Conservation (phyloP, 2,888 invertebrate species). For the Trissolcus japonicus region DNA sequence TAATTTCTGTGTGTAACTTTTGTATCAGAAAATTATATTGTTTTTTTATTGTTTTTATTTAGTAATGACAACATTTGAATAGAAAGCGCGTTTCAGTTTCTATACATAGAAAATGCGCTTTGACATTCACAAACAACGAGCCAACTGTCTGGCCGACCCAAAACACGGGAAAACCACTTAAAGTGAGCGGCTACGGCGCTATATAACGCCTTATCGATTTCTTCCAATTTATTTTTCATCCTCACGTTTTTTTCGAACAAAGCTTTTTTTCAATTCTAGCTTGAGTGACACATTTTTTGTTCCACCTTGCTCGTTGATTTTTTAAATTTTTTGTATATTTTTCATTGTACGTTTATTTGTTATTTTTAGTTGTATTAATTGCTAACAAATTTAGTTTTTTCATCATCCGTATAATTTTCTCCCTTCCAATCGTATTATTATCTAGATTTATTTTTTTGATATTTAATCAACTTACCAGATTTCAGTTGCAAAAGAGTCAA, state of each 20-base stretch:
- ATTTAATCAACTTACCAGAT: slow-evolving; percentile 53
- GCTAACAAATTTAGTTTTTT: slow-evolving; percentile 53
- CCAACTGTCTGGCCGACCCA: slow-evolving; percentile 34
- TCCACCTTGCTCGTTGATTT: background rate
- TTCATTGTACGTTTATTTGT: background rate
- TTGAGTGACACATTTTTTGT: background rate
- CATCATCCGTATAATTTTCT: slow-evolving; percentile 18
- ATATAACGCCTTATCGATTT: slow-evolving; percentile 40
- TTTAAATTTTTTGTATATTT: background rate
- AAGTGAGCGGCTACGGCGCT: slow-evolving; percentile 24
- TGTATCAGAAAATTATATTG: too few species aligned
- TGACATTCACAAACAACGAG: slow-evolving; percentile 6
- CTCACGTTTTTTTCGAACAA: slow-evolving; percentile 3
- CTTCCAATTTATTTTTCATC: slow-evolving; percentile 14
- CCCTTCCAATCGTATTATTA: slow-evolving; percentile 47
- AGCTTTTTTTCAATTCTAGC: too few species aligned
- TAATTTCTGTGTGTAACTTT: too few species aligned
- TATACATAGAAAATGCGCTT: slow-evolving; percentile 2
- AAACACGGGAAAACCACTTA: slow-evolving; percentile 47
- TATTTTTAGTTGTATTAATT: slow-evolving; percentile 30
- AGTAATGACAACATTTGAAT: too few species aligned
- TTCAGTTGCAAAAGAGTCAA: slow-evolving; percentile 53
- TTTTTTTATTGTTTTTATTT: too few species aligned
- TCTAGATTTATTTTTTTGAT: slow-evolving; percentile 53
- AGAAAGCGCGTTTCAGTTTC: slow-evolving; percentile 4